phyloP scores from a whole-genome alignment of 2,888 invertebrate species.

The Rhyacophila evoluta region DNA sequence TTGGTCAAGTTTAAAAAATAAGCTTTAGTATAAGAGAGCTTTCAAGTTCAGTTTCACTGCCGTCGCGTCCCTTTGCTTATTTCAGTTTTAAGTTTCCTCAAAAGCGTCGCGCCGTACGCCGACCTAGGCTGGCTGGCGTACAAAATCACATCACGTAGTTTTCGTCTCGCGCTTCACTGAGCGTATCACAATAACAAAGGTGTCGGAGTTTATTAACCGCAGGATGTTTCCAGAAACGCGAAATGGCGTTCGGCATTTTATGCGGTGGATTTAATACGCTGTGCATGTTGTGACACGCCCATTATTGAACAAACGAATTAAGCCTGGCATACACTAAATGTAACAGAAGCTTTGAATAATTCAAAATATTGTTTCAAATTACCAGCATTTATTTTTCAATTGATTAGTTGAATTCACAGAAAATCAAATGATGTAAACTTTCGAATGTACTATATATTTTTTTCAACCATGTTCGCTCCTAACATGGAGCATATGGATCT shows the following conservation, averaged over 20 bases:
- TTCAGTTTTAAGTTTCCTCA: background rate
- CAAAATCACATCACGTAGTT: conserved; percentile 14
- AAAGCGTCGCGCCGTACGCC: background rate
- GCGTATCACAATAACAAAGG: conserved; percentile 21
- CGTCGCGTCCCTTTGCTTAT: background rate
- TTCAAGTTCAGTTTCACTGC: background rate
- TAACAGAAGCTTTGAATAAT: too few relatives aligned
- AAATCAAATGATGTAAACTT: too few relatives aligned
- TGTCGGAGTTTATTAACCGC: conserved; percentile 17
- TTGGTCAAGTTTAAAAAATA: too few relatives aligned
- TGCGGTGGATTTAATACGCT: conserved; percentile 2
- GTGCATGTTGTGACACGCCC: conserved; percentile 8
- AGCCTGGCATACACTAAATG: background rate
- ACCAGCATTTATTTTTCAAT: too few relatives aligned
- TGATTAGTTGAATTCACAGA: too few relatives aligned
- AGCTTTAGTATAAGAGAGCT: too few relatives aligned
- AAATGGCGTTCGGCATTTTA: conserved; percentile 18
- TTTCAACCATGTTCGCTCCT: too few relatives aligned
- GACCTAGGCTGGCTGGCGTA: background rate
- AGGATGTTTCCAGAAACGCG: conserved; percentile 2
- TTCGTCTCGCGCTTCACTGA: conserved; percentile 2
- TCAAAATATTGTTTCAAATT: too few relatives aligned
- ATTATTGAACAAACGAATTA: conserved; percentile 18
- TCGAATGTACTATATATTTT: too few relatives aligned
- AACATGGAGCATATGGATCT: too few relatives aligned